phyloP scores from a whole-genome alignment of 1,140 invertebrate species.

The Cherax quadricarinatus region DNA sequence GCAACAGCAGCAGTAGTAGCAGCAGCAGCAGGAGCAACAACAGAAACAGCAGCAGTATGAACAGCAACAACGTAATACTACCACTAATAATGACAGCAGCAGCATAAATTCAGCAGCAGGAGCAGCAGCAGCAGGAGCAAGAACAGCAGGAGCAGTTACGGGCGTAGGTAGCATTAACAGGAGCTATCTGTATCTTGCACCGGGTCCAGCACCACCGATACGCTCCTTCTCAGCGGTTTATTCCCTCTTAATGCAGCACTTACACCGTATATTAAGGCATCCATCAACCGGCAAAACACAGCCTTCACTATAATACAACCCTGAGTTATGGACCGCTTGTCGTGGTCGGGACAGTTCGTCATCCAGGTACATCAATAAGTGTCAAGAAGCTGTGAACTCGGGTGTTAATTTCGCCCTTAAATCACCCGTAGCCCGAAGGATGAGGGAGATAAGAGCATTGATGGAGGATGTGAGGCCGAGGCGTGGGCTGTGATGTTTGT shows the following conservation, averaged over 20 bases:
- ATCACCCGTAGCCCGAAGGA: conserved; percentile 11
- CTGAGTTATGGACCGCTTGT: conserved; percentile 28
- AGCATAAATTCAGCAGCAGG: not conserved
- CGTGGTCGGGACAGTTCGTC: conserved; percentile 32
- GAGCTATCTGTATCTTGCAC: not conserved
- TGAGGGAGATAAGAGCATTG: not conserved
- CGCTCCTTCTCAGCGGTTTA: too few species aligned
- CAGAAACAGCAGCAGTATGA: not conserved
- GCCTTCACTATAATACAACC: conserved; percentile 48
- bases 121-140: not conserved
- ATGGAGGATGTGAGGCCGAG: not conserved
- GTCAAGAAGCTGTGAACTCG: conserved; percentile 60
- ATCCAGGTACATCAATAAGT: conserved; percentile 41
- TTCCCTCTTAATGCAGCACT: not conserved
- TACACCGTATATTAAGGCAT: conserved; percentile 34
- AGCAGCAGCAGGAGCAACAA: too few species aligned
- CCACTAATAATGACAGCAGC: not conserved
- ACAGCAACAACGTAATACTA: not conserved
- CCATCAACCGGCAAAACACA: conserved; percentile 39
- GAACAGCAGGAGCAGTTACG: not conserved
- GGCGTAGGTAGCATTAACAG: not conserved
- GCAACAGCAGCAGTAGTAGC: too few species aligned
- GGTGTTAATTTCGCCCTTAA: conserved; percentile 59
- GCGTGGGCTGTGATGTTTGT: not conserved
- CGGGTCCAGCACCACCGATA: not conserved